Conservation (phyloP, 2,888 invertebrate species). For the Acrocyrtus sp. region DNA sequence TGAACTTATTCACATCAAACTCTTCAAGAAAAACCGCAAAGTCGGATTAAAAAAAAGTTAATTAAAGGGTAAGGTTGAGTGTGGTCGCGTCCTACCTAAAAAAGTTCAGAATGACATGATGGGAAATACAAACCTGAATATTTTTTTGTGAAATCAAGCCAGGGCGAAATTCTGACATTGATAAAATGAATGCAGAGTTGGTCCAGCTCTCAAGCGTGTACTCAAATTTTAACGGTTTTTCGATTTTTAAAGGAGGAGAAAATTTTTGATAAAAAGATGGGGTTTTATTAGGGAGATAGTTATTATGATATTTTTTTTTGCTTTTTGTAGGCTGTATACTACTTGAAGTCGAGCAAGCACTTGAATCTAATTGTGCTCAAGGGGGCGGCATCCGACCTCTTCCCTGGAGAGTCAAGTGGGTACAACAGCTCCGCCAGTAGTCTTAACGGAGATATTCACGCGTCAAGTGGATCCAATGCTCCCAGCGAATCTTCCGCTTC, state of each 20-base stretch:
- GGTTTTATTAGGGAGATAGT: not conserved
- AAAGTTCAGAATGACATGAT: too few relatives aligned
- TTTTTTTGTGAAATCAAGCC: too few relatives aligned
- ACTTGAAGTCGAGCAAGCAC: constrained; percentile 81
- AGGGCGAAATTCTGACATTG: too few relatives aligned
- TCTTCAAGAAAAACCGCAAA: too few relatives aligned
- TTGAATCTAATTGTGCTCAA: constrained; percentile 81
- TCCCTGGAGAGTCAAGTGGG: constrained; percentile 84
- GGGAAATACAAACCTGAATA: too few relatives aligned
- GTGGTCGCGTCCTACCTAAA: too few relatives aligned
- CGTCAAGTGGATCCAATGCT: constrained; percentile 54
- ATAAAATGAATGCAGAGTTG: too few relatives aligned
- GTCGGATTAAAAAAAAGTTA: too few relatives aligned
- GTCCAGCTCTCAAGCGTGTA: too few relatives aligned
- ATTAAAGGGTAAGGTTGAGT: too few relatives aligned
- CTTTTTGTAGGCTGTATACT: constrained; percentile 76
- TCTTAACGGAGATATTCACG: constrained; percentile 74
- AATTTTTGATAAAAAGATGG: not conserved
- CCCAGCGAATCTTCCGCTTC: constrained; percentile 54
- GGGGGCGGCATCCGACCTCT: constrained; percentile 81
- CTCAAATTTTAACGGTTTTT: too few relatives aligned
- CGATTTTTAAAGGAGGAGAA: not conserved
- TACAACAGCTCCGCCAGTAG: constrained; percentile 88
- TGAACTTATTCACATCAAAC: too few relatives aligned
- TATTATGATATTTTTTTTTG: constrained; percentile 27